Evolutionary conservation across 1,140 invertebrate genomes (phyloP), one percentile per base, ranked within the genome.

Genomic region (Pantala flavescens): DNA sequence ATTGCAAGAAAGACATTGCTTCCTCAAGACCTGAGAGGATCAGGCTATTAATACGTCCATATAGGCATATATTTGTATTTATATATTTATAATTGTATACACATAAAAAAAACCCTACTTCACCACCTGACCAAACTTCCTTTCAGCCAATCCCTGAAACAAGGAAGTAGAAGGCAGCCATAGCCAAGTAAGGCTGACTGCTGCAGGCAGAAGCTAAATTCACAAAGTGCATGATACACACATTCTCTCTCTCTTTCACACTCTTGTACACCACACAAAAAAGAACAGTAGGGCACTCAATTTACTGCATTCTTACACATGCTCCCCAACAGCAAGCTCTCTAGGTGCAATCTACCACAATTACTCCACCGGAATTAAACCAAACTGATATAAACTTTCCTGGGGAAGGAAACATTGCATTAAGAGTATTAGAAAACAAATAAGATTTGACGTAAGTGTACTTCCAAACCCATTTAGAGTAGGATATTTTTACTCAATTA

Each of bases 61-160:
- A 63, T 63, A 63, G 14, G 49, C 49, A 63, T 63, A 63, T 63
- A 63, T 63, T 63, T 63, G n/a, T 63, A 63, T 63, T 19, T 63
- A 63, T 63, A 63, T 63, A 63, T 63, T 63, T 63, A 63, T 63
- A 63, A 63, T 63, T 63, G 49, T 63, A 63, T 63, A 63, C 49
- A 63, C 49, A 63, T 63, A 63, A 63, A 63, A 63, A 49, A 63
- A 63, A 63, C 49, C 49, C 49, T 63, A 63, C 49, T 19, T 63
- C 49, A 63, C 49, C 49, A 63, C 12, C 49, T 63, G 49, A 63
- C 49, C 49, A 63, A 63, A 16, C 49, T 63, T 63, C 49, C 49
- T 63, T 21, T 63, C 28, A 36, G 28, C 49, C 49, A 63, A 63
- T 63, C 49, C 49, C 49, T 63, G 49, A 63, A 63, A 63, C 49